phyloP scores from a whole-genome alignment of 2,888 invertebrate species.

The Chrysolina oricalcia region DNA sequence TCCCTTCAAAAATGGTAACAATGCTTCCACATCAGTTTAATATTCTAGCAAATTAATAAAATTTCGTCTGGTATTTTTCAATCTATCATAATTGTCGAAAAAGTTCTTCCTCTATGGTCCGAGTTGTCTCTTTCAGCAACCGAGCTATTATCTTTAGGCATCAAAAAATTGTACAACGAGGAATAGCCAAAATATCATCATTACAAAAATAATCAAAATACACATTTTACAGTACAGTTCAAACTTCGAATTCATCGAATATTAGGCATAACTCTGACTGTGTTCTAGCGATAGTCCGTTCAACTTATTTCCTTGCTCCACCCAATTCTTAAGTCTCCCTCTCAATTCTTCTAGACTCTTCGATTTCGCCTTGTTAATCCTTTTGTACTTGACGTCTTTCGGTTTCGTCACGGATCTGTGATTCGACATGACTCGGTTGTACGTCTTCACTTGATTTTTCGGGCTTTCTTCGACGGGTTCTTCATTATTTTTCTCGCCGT shows the following conservation, averaged over 20 bases:
- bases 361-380: constrained; percentile 92
- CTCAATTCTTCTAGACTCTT: constrained; percentile 89
- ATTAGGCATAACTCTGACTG: constrained; percentile 71
- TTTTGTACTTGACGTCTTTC: constrained; percentile 92
- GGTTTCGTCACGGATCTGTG: constrained; percentile 92
- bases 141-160: neutral
- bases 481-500: constrained; percentile 62
- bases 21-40: too few species aligned
- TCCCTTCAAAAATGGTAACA: too few species aligned
- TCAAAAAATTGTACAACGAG: constrained; percentile 4
- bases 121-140: too few species aligned
- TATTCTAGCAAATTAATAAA: too few species aligned
- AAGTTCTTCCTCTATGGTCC: too few species aligned
- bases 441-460: constrained; percentile 73
- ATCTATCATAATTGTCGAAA: too few species aligned
- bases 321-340: constrained; percentile 89
- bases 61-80: too few species aligned
- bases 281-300: constrained; percentile 81
- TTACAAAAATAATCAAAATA: constrained; percentile 7
- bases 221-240: constrained; percentile 8
- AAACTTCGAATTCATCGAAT: constrained; percentile 23
- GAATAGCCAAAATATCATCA: constrained; percentile 17
- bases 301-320: constrained; percentile 84
- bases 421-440: constrained; percentile 92
- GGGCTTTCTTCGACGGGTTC: constrained; percentile 69